phyloP scores from a whole-genome alignment of 92 coral and sea anemone genomes.

The Hydrozoanthus gracilis region DNA sequence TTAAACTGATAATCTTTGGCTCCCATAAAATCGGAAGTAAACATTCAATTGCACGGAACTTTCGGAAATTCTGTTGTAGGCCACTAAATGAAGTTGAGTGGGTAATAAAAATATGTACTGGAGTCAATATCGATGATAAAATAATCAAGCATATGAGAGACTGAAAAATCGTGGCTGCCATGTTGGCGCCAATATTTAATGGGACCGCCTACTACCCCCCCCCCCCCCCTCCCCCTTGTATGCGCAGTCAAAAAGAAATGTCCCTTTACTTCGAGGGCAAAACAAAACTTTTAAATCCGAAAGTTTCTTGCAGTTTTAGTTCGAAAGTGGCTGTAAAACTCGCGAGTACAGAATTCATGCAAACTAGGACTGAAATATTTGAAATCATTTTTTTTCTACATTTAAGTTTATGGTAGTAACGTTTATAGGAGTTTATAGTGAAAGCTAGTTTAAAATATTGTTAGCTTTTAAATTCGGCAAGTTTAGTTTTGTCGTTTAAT shows the following conservation, averaged over 20 bases:
- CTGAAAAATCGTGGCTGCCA: no score
- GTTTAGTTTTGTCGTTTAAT: slow-evolving; percentile 2
- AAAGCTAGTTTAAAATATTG: background rate
- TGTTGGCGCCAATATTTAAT: no score
- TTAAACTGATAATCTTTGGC: slow-evolving; percentile 28
- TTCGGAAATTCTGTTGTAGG: slow-evolving; percentile 39
- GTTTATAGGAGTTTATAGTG: background rate
- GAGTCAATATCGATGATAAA: no score
- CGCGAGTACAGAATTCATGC: slow-evolving; percentile 8
- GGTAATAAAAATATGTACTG: no score
- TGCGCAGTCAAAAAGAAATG: no score
- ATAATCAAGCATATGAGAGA: no score
- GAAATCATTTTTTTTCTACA: background rate
- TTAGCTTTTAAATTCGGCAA: slow-evolving; percentile 18
- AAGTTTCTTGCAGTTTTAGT: background rate
- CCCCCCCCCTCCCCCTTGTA: background rate
- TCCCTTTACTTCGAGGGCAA: slow-evolving; percentile 12
- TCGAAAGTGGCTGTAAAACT: slow-evolving; percentile 21
- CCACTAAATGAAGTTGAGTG: no score
- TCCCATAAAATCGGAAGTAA: slow-evolving; percentile 28
- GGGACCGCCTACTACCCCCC: no score
- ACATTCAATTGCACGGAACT: slow-evolving; percentile 20
- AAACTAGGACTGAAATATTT: slow-evolving; percentile 5
- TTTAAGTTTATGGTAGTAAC: background rate
- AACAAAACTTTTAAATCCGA: slow-evolving; percentile 5